These are phyloP conservation scores for Panzeria rudis DNA, from an alignment of 2,888 invertebrate genomes.

Conservation along the genomic window DNA sequence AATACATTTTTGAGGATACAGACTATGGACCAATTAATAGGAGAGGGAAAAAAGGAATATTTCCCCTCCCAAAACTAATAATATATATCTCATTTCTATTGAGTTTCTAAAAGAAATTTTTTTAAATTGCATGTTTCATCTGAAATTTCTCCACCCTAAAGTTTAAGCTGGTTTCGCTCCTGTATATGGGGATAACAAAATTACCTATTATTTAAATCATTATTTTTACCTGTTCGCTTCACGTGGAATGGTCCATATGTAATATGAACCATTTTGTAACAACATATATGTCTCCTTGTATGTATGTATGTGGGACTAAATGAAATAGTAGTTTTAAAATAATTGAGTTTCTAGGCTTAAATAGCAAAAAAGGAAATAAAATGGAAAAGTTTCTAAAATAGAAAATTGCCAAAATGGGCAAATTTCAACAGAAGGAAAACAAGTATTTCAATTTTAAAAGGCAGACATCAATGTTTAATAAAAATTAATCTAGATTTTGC, in stretches of 20 bases:
- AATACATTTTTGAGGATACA: too few species aligned
- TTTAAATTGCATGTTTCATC: too few species aligned
- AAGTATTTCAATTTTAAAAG: not conserved
- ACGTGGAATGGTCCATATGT: not conserved
- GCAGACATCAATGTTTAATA: not conserved
- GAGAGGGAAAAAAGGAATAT: too few species aligned
- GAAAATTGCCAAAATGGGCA: not conserved
- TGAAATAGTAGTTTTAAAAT: constrained; percentile 41
- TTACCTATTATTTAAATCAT: too few species aligned
- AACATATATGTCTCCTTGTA: not conserved
- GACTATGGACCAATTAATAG: too few species aligned
- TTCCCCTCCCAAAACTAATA: too few species aligned
- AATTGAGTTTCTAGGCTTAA: constrained; percentile 54
- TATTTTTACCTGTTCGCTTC: too few species aligned
- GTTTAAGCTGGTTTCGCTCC: too few species aligned
- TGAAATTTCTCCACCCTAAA: too few species aligned
- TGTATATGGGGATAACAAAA: too few species aligned
- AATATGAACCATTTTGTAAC: not conserved
- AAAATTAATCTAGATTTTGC: not conserved
- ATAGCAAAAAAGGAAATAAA: not conserved
- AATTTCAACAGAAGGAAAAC: constrained; percentile 19
- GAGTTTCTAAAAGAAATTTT: too few species aligned
- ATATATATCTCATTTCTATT: too few species aligned
- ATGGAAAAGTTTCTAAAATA: not conserved
- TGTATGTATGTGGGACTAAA: not conserved